These are phyloP conservation scores for Ceryle rudis DNA, from an alignment of 2,797 vertebrate species.

Conservation along the genomic window DNA sequence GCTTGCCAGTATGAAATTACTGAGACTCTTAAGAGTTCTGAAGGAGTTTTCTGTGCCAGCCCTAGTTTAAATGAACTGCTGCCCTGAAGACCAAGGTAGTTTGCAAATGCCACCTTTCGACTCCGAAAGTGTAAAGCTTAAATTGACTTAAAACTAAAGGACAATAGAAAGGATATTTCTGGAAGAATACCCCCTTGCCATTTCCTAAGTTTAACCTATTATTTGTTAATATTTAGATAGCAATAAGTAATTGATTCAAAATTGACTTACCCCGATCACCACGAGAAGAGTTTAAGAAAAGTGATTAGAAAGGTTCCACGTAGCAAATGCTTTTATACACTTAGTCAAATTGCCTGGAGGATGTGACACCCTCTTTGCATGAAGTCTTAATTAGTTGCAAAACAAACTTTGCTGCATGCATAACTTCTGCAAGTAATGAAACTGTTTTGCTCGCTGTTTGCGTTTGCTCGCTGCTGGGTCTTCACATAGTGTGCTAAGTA, in stretches of 20 bases:
- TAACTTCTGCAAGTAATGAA: slow-evolving; percentile 63
- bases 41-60: not conserved
- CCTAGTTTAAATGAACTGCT: not conserved
- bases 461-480: slow-evolving; percentile 8
- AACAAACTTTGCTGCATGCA: slow-evolving; percentile 65
- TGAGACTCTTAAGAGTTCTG: not conserved
- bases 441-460: slow-evolving; percentile 61
- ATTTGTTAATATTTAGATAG: not conserved
- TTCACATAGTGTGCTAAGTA: not conserved
- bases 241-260: slow-evolving; percentile 17
- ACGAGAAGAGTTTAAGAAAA: slow-evolving; percentile 52
- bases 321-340: slow-evolving; percentile 66
- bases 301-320: slow-evolving; percentile 18
- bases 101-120: not conserved
- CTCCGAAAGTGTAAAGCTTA: not conserved
- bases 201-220: not conserved
- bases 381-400: slow-evolving; percentile 71
- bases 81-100: not conserved
- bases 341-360: slow-evolving; percentile 47
- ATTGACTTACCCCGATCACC: slow-evolving; percentile 51
- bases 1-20: not conserved
- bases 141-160: not conserved
- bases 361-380: slow-evolving; percentile 69
- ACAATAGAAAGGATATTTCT: not conserved
- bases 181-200: not conserved